Base-by-base conservation (phyloP, 2,113 vertebrate species). In the Ochotona princeps region DNA sequence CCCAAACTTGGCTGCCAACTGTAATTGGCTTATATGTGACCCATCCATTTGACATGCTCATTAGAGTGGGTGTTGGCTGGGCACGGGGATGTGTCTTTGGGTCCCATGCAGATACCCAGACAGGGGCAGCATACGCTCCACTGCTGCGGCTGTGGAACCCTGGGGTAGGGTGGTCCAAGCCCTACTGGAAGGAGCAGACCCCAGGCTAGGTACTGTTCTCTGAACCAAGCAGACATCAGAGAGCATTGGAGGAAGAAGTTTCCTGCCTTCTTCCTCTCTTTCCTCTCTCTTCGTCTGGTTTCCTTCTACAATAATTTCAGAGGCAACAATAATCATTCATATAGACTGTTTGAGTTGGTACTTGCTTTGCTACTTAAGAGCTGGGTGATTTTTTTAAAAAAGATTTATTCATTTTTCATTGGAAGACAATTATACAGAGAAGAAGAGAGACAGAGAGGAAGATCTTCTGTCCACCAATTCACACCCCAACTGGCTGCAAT, bases 21-120 rank as follows among this genome's bases (percentile, higher is more conserved):
- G 30, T 97, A 96, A 97, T 94, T 95, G 94, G 93, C 67, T 97
- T 96, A 94, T 94, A 83, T 65, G 95, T 95, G 96, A 96, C 96
- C 94, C 94, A 92, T 83, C 28, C 18, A 35, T 95, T 97, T 72
- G 47, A 81, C 74, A 90, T 49, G 78, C 63, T 94, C 57, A 57
- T 54, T 49, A 94, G 91, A 60, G 26, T 79, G 65, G 14, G 14
- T 83, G 2, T n/a, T 1, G 38, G 60, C 38, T 6, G 38, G 38
- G 38, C 38, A 44, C 4, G 6, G 38, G 38, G 6, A 44, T 44
- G 44, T 30, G 25, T 65, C 47, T 73, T n/a, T 47, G 15, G 38
- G 74, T 0, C 0, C 20, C 72, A 75, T 18, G 44, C 32, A 63
- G 88, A 82, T 44, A 84, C 30, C 60, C 63, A 86, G 75, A 26